Base-by-base conservation (phyloP, 2,797 vertebrate species). In the Huso huso region DNA sequence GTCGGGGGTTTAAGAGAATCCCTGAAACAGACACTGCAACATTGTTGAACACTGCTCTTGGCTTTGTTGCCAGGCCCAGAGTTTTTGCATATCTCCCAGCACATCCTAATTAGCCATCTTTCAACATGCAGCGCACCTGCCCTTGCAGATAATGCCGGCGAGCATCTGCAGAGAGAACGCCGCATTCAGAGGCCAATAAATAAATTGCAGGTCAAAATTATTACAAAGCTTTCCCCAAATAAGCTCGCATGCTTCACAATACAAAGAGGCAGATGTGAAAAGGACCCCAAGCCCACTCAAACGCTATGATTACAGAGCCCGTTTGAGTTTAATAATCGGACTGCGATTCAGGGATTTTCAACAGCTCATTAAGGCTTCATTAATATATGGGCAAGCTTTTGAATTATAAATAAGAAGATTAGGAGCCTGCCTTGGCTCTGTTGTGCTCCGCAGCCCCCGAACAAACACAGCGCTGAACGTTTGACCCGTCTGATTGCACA, bases 361-460 rank as follows among this genome's bases (percentile, higher is more conserved):
- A 92, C 90, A 93, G 92, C 92, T 96, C 92, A 93, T 98, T 97
- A 96, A 91, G 90, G 90, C 90, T 92, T 93, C 92, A 94, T 95
- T 96, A 96, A 94, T 94, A 95, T 93, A 93, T 90, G 91, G 90
- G 82, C 85, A 84, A 88, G 90, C 90, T 90, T 90, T 83, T 93
- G 91, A 92, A 93, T 92, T 92, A 91, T 92, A 93, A 93, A 93
- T 94, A 92, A 93, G 92, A 86, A 93, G 91, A 95, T 95, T 90
- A 93, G 90, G 83, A 83, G 85, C 84, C 82, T 73, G 79, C 77
- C 69, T 76, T 78, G 81, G 77, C 82, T 86, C 78, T 84, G 87
- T 81, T 85, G 85, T 88, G 83, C 82, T 75, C 74, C 77, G 83
- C 62, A 79, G 82, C 77, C 76, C 71, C 87, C 79, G 74, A 74